phyloP scores from a whole-genome alignment of 1,140 invertebrate genomes.

The Leptinotarsa defecta region DNA sequence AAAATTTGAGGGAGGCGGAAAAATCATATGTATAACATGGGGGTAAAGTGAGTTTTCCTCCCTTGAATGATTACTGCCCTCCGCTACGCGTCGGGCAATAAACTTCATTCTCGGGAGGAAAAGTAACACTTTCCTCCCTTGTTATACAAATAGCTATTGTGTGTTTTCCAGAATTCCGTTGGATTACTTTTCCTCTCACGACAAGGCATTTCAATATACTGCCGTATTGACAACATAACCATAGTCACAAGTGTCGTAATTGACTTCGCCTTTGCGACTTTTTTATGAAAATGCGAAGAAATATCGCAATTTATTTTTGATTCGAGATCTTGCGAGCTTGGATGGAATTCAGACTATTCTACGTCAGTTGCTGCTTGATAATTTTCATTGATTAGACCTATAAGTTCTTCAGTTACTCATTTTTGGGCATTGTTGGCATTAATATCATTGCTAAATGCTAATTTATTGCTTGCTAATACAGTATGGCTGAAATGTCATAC shows the following conservation, averaged over 20 bases:
- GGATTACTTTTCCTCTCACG: slow-evolving; percentile 35
- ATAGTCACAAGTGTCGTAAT: slow-evolving; percentile 13
- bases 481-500: slow-evolving; percentile 44
- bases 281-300: slow-evolving; percentile 39
- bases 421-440: slow-evolving; percentile 47
- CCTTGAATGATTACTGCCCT: too few species aligned
- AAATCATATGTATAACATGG: too few species aligned
- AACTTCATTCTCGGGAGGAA: too few species aligned
- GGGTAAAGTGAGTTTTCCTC: too few species aligned
- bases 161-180: slow-evolving; percentile 43
- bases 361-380: neutral
- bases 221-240: neutral
- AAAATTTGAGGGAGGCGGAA: too few species aligned
- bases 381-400: slow-evolving; percentile 2
- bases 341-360: neutral
- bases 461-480: slow-evolving; percentile 34
- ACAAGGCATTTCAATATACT: neutral
- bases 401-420: slow-evolving; percentile 43
- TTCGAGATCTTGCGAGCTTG: too few species aligned
- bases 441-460: slow-evolving; percentile 41
- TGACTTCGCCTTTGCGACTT: slow-evolving; percentile 29
- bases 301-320: neutral
- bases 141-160: too few species aligned
- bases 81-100: too few species aligned
- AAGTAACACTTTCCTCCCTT: too few species aligned